phyloP scores from a whole-genome alignment of 2,113 vertebrate species.

The Ceyx margarethae region DNA sequence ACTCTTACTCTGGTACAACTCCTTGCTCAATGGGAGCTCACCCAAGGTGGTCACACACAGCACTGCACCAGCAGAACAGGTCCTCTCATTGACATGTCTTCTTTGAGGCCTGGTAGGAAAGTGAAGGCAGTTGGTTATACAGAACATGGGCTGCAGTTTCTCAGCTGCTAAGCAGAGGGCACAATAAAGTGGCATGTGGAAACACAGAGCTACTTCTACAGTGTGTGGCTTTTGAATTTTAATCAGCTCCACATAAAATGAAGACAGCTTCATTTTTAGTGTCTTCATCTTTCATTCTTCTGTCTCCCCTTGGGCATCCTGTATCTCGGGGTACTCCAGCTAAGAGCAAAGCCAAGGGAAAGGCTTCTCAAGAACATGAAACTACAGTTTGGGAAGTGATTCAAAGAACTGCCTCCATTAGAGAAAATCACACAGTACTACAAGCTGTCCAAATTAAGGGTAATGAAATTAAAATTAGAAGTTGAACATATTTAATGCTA shows the following conservation, averaged over 20 bases:
- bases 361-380: rapidly evolving
- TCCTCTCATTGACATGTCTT: background rate
- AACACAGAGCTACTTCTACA: background rate
- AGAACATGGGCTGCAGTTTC: background rate
- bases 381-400: background rate
- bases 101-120: background rate
- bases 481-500: background rate
- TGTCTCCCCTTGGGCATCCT: background rate
- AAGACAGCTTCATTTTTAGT: background rate
- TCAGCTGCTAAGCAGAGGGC: background rate
- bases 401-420: background rate
- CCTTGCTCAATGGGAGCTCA: background rate
- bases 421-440: background rate
- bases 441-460: background rate
- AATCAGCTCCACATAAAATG: background rate
- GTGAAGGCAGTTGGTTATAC: background rate
- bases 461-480: background rate
- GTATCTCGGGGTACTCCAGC: background rate
- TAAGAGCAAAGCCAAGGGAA: background rate
- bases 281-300: background rate
- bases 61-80: background rate
- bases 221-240: background rate
- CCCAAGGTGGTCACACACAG: background rate
- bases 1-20: background rate
- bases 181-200: background rate